Base-by-base conservation (phyloP, 2,797 vertebrate species). In the Myotis myotis region DNA sequence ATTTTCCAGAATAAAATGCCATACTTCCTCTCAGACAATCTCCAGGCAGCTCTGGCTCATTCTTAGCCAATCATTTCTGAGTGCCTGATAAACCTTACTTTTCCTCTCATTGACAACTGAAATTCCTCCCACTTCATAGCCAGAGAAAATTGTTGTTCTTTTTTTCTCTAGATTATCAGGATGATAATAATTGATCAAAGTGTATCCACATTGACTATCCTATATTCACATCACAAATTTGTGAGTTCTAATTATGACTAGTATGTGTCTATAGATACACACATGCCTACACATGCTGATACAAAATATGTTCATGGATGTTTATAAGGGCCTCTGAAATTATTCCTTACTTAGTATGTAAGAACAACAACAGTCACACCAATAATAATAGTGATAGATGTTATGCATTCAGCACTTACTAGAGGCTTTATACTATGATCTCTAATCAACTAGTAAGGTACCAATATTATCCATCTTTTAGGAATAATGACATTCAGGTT, bases 1-100 rank as follows among this genome's bases (percentile, higher is more conserved):
- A 9, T 25, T 92, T 94, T 93, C 86, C 15, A 92, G 66, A 95
- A 87, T 60, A 95, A 96, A 96, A 91, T 85, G 20, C 20, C 78
- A 60, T 13, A 20, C 17, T 91, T 33, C 47, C 47, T 91, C 84
- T 66, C 15, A n/a, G 38, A 92, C 6, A 47, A 23, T 88, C 49
- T 81, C 62, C 28, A 95, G 85, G 36, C 83, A 93, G 47, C 38
- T 93, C 36, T 62, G 53, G 57, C 86, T 93, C 93, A 89, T 87
- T 97, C 51, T 81, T 6, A 7, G 79, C 41, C 66, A 68, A 44
- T 74, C 60, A 93, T 70, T 92, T 91, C 44, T 62, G 47, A 68
- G 33, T 72, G 33, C 4, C 87, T 92, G 74, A 87, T 80, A 90
- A 96, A 53, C 36, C 49, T 86, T 78, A 33, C 15, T 90, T 47